phyloP scores from a whole-genome alignment of 1,140 invertebrate genomes.

The Leguminivora glycinivorella region DNA sequence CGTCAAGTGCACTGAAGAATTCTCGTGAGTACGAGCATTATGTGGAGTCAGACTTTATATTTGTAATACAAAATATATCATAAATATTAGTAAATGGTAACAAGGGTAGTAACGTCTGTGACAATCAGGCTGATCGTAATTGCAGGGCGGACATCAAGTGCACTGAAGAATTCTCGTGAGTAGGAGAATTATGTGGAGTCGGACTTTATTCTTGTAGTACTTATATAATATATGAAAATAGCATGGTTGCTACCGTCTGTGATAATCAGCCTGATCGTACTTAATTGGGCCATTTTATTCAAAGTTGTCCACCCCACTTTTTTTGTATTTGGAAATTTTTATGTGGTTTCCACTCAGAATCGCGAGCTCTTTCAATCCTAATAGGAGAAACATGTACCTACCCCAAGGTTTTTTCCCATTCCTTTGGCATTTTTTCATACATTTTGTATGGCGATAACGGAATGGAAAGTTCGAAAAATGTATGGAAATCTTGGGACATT shows the following conservation, averaged over 20 bases:
- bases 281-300: too few species aligned
- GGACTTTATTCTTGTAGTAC: neutral
- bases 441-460: too few species aligned
- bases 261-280: neutral
- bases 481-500: too few species aligned
- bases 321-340: too few species aligned
- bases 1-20: neutral
- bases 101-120: neutral
- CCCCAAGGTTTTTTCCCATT: too few species aligned
- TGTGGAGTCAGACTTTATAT: neutral
- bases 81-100: neutral
- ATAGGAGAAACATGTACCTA: too few species aligned
- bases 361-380: too few species aligned
- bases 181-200: neutral
- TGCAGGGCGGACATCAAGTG: neutral
- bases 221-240: neutral
- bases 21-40: neutral
- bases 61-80: neutral
- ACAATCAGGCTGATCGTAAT: neutral
- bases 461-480: too few species aligned
- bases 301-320: too few species aligned
- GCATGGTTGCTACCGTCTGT: neutral
- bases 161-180: constrained; percentile 3
- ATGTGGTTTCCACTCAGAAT: too few species aligned
- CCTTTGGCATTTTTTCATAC: too few species aligned